These are phyloP conservation scores for Holothuria leucospilota DNA, from an alignment of 53 echinoderm and acorn worm species.

Conservation along the genomic window DNA sequence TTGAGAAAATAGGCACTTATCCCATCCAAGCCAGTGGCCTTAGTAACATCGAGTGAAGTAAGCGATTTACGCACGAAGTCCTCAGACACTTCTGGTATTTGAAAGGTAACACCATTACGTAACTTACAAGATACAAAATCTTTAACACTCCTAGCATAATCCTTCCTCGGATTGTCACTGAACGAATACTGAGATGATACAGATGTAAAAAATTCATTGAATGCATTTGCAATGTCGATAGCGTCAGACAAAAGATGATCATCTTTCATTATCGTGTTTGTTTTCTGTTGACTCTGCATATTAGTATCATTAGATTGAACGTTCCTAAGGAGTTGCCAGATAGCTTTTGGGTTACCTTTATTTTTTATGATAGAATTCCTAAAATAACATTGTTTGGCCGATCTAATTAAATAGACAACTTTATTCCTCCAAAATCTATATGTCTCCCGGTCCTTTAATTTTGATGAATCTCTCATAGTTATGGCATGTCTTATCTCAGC, in stretches of 20 bases:
- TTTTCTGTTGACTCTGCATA: conserved; percentile 7
- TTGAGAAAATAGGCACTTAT: conserved; percentile 11
- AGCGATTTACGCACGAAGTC: conserved; percentile 5
- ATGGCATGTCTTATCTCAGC: conserved; percentile 5
- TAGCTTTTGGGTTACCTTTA: conserved; percentile 1
- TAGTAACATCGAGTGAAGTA: no score
- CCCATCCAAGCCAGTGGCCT: conserved; percentile 26
- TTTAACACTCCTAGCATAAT: neutral
- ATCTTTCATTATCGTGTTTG: neutral
- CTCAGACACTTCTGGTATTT: conserved; percentile 8
- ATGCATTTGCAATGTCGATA: no score
- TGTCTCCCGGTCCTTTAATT: conserved; percentile 1
- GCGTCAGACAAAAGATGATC: neutral
- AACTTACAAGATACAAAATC: conserved; percentile 6
- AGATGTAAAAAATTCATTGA: no score
- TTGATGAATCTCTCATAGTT: neutral
- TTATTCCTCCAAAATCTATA: conserved; percentile 14
- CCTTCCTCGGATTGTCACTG: neutral
- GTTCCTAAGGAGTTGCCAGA: conserved; percentile 2
- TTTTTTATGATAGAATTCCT: neutral
- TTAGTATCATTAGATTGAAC: conserved; percentile 1
- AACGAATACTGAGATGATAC: no score
- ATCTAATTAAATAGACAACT: no score
- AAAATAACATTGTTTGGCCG: no score
- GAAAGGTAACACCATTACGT: neutral